phyloP scores from a whole-genome alignment of 2,888 invertebrate species.

The Aleiodes alternator region DNA sequence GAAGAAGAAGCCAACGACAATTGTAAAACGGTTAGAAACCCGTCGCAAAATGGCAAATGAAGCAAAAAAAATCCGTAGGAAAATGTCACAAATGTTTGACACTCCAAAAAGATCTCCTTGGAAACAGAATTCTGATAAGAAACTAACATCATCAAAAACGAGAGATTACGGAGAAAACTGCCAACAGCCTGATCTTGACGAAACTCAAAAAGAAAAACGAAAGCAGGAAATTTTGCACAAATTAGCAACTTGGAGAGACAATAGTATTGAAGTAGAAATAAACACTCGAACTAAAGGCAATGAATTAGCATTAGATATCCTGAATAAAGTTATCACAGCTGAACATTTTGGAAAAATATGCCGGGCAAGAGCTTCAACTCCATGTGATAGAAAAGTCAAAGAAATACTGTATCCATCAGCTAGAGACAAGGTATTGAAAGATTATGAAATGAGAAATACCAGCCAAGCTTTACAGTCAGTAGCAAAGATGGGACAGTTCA shows the following conservation, averaged over 20 bases:
- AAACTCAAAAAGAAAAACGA: conserved; percentile 14
- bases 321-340: conserved; percentile 43
- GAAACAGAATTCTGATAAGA: background rate
- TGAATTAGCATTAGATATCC: background rate
- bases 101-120: no score
- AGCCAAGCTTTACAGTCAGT: no score
- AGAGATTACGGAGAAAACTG: conserved; percentile 49
- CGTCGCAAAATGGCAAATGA: background rate
- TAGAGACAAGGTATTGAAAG: no score
- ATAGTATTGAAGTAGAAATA: conserved; percentile 42
- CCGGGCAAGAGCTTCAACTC: conserved; percentile 34
- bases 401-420: conserved; percentile 43
- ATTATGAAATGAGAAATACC: no score
- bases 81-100: background rate
- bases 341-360: conserved; percentile 50
- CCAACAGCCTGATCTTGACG: conserved; percentile 44
- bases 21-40: background rate
- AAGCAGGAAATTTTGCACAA: conserved; percentile 38
- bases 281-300: conserved; percentile 43
- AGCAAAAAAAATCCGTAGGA: background rate
- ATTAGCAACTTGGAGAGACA: conserved; percentile 40
- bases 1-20: background rate
- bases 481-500: no score
- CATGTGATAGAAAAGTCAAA: conserved; percentile 36
- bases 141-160: background rate